Evolutionary conservation across 2,888 invertebrate genomes (phyloP).

Genomic region (Pharmacophagus antenor): DNA sequence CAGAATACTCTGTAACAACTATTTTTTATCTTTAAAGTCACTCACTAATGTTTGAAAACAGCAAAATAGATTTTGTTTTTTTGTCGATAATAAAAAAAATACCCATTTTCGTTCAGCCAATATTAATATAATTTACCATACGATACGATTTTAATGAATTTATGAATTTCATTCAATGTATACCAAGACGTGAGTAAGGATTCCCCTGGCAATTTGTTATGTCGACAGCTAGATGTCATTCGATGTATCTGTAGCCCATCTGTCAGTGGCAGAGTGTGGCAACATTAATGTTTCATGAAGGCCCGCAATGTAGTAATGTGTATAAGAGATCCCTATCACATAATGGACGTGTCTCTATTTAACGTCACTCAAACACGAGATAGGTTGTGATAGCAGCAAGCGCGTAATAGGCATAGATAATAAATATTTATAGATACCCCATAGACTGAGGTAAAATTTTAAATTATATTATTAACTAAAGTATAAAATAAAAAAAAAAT

Average conservation of each 20-base stretch:
- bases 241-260: constrained; percentile 66
- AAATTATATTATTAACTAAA: constrained; percentile 21
- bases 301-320: constrained; percentile 40
- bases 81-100: no score
- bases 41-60: no score
- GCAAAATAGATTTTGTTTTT: no score
- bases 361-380: constrained; percentile 51
- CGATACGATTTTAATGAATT: no score
- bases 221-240: constrained; percentile 46
- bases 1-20: no score
- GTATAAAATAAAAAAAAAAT: no score
- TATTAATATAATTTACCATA: no score
- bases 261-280: constrained; percentile 54
- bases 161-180: constrained; percentile 29
- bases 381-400: constrained; percentile 34
- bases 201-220: constrained; percentile 38
- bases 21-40: no score
- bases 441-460: constrained; percentile 16
- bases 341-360: constrained; percentile 72
- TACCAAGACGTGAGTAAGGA: constrained; percentile 35
- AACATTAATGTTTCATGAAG: constrained; percentile 76
- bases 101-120: no score
- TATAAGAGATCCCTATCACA: constrained; percentile 72
- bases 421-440: constrained; percentile 29
- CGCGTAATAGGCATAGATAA: constrained; percentile 16